Percentiles rank a stretch among this genome's conserved stretches.
Conservation (phyloP, 2,888 invertebrate genomes). For the Catocala nupta region DNA sequence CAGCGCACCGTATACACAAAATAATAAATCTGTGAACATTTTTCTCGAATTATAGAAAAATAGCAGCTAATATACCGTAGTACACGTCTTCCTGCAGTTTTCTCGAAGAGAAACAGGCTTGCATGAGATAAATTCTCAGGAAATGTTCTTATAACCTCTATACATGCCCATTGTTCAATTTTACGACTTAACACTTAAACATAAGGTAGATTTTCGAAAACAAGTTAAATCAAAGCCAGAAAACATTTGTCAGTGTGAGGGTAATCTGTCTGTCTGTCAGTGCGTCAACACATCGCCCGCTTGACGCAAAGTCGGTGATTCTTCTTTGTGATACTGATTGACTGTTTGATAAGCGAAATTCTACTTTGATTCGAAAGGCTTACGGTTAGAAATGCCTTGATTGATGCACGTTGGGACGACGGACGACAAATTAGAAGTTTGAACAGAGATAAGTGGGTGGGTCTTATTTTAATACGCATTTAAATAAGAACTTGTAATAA, state of each 20-base stretch:
- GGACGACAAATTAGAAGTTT: constrained; percentile 59
- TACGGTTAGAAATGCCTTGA: constrained; percentile 68
- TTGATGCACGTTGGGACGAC: constrained; percentile 61
- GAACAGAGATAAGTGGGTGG: constrained; percentile 54
- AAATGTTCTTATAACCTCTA: constrained; percentile 32
- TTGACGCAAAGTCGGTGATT: constrained; percentile 71
- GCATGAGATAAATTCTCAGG: constrained; percentile 38
- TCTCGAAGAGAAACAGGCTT: constrained; percentile 39
- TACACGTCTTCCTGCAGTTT: constrained; percentile 34
- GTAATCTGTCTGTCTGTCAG: constrained; percentile 79
- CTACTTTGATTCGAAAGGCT: constrained; percentile 67
- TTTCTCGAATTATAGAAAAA: constrained; percentile 37
- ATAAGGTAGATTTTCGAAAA: constrained; percentile 54
- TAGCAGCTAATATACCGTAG: constrained; percentile 30
- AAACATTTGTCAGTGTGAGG: constrained; percentile 74
- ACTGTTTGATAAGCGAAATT: constrained; percentile 77
- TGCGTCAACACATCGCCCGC: constrained; percentile 71
- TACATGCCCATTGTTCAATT: constrained; percentile 31
- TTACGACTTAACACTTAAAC: constrained; percentile 38
- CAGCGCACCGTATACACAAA: background rate
- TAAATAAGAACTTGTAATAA: constrained; percentile 47
- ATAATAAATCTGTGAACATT: constrained; percentile 30
- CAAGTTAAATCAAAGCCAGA: constrained; percentile 46
- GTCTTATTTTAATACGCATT: constrained; percentile 48
- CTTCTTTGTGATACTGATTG: constrained; percentile 78